Percentiles rank a stretch among this genome's conserved stretches.
These are phyloP conservation scores for Solen grandis DNA, from an alignment of 1,140 invertebrate species.

Conservation along the genomic window DNA sequence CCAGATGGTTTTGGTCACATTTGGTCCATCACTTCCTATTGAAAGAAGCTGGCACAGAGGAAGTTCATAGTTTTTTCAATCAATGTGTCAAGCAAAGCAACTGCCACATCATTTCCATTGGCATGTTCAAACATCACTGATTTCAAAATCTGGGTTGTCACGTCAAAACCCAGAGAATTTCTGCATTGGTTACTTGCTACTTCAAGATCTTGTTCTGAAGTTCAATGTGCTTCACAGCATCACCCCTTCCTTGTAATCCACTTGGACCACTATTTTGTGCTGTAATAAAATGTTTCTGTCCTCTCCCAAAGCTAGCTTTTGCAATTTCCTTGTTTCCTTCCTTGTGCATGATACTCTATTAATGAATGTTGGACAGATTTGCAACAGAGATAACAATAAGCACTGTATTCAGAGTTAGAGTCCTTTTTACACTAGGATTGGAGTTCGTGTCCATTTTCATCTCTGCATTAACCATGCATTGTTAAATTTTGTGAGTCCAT, in stretches of 20 bases:
- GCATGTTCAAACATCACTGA: constrained; percentile 37
- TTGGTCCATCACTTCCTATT: constrained; percentile 12
- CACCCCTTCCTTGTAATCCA: not conserved
- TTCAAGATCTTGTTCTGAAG: not conserved
- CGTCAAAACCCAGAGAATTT: constrained; percentile 17
- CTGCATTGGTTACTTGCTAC: constrained; percentile 10
- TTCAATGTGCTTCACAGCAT: not conserved
- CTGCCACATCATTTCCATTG: not conserved
- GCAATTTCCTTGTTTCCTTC: not conserved
- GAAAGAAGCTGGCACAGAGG: not conserved
- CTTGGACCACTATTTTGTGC: not conserved
- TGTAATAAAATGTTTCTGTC: not conserved
- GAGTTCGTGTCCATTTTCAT: too few species aligned
- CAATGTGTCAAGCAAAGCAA: constrained; percentile 8
- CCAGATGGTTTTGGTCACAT: constrained; percentile 30
- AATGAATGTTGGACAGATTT: too few species aligned
- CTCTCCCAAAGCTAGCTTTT: not conserved
- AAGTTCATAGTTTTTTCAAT: constrained; percentile 3
- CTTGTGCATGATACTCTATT: not conserved
- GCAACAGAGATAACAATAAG: too few species aligned
- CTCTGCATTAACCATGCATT: too few species aligned
- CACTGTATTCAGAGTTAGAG: too few species aligned
- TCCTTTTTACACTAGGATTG: too few species aligned
- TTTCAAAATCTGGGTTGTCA: too few species aligned
- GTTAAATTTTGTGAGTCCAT: too few species aligned